A percentile compares a stretch with the other conserved stretches of the same genome.
phyloP scores from a whole-genome alignment of 2,888 invertebrate species.

The Protonemura montana region DNA sequence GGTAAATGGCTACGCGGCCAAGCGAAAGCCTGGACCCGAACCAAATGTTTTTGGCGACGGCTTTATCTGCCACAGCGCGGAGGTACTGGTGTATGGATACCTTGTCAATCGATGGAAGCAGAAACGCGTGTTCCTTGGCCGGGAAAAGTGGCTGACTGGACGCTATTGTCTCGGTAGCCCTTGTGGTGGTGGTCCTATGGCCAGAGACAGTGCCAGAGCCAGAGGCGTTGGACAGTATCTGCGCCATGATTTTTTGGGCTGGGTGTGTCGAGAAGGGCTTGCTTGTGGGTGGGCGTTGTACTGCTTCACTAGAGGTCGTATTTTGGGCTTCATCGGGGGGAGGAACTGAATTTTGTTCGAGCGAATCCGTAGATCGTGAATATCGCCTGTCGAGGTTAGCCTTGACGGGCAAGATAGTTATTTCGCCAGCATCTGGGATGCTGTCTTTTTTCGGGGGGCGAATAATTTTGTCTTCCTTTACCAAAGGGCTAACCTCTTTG shows the following conservation, averaged over 20 bases:
- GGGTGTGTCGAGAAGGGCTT: too few relatives aligned
- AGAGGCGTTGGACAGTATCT: neutral
- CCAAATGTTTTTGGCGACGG: conserved; percentile 3
- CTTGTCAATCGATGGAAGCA: neutral
- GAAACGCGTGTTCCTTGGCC: neutral
- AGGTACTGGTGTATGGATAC: neutral
- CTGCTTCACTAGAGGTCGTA: neutral
- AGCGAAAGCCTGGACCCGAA: neutral
- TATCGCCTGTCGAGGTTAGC: neutral
- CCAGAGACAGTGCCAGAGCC: neutral
- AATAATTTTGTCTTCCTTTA: neutral
- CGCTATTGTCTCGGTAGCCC: neutral
- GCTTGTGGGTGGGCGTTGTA: neutral
- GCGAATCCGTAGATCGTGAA: neutral
- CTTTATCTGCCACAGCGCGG: neutral
- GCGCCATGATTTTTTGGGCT: neutral
- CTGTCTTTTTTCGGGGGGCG: neutral
- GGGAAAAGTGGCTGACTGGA: neutral
- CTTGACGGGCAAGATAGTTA: neutral
- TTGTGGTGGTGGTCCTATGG: neutral
- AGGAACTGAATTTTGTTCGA: too few relatives aligned
- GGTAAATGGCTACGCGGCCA: neutral
- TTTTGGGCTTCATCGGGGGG: too few relatives aligned
- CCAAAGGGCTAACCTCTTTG: neutral
- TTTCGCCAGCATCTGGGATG: neutral